Evolutionary conservation across 1,140 invertebrate genomes (phyloP), one percentile per base, ranked within the genome.

Genomic region (Macrobrachium rosenbergii): DNA sequence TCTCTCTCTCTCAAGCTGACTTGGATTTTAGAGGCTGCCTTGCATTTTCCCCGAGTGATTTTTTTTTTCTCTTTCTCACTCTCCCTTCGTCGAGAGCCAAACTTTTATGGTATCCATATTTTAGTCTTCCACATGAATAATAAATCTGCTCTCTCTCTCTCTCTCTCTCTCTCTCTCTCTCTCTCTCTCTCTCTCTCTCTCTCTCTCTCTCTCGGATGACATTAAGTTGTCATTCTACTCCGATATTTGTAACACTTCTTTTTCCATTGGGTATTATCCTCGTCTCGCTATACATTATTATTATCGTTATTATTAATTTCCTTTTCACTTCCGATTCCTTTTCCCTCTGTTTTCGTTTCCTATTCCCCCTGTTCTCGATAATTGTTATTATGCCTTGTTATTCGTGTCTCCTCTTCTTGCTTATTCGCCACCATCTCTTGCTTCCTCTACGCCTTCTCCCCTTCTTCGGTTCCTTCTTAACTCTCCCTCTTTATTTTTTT

Each of bases 1-100:
- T 23, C 16, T 45, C 19, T 64, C 62, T 64, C 59, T 63, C n/a
- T 81, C 28, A 21, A 11, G 17, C 23, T 59, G 16, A 17, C 52
- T 59, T 78, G 12, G 23, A 17, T 45, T 43, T n/a, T 17, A 17
- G 11, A 17, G 28, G 10, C 60, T 63, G 59, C 8, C 19, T 81
- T 28, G 23, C 23, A 16, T 37, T 81, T 45, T 64, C 14, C 60
- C 45, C 6, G 14, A 16, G 16, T 52, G 14, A 17, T 52, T 37
- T 37, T 16, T 37, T n/a, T 37, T 23, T 37, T 5, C 72, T 37
- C 28, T 75, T 23, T 75, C 72, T 23, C 23, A 16, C 23, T 75
- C 23, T 75, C 72, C 72, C 23, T 76, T 76, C 21, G 52, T 59
- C 75, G 14, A 59, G 75, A 77, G 75, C 45, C 14, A 77, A 77